Evolutionary conservation across 2,797 vertebrate species (phyloP).

Genomic region (Oreonectes daqikongensis): DNA sequence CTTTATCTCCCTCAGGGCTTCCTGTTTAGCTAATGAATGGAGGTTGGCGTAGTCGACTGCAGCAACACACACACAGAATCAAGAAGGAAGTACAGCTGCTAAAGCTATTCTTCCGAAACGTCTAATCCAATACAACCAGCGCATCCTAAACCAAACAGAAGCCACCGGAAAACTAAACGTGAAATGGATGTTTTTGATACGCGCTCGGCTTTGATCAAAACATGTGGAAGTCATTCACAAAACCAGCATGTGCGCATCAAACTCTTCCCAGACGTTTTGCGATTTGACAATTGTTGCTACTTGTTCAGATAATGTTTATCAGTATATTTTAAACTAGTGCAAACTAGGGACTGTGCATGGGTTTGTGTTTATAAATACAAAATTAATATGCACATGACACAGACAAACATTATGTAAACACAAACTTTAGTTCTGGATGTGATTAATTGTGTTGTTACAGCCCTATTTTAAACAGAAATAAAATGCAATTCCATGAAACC

Average conservation of each 20-base stretch:
- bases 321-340: no score
- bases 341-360: no score
- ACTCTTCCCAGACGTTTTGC: background rate
- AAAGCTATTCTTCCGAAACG: constrained; percentile 47
- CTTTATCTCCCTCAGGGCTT: constrained; percentile 66
- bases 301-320: no score
- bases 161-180: background rate
- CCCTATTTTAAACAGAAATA: no score
- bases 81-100: constrained; percentile 63
- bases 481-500: no score
- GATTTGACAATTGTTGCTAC: no score
- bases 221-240: background rate
- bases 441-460: no score
- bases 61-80: constrained; percentile 7
- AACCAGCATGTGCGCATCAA: background rate
- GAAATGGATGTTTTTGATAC: background rate
- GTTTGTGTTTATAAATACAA: no score
- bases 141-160: constrained; percentile 56
- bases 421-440: no score
- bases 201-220: background rate
- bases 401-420: no score
- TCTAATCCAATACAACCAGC: constrained; percentile 23
- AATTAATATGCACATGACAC: no score
- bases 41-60: constrained; percentile 44
- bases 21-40: constrained; percentile 62